Evolutionary conservation across 1,140 invertebrate species (phyloP).

Genomic region (Leptestheria dahalacensis): DNA sequence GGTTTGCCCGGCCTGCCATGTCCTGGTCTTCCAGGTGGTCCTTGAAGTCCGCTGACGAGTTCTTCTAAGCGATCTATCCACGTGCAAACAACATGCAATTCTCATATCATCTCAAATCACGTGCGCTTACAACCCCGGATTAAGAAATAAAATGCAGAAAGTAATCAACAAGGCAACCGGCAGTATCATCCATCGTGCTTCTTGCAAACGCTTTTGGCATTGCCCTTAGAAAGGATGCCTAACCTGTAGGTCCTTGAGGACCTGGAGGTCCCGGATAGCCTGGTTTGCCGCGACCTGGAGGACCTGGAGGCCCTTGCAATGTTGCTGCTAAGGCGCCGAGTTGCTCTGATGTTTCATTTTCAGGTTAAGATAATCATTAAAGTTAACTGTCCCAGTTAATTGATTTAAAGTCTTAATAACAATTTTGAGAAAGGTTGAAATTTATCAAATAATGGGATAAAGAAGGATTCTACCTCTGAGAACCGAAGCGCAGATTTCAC

Average conservation of each 20-base stretch:
- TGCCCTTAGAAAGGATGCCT: not conserved
- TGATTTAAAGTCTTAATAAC: not conserved
- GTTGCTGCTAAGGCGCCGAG: conserved; percentile 40
- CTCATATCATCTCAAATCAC: no score
- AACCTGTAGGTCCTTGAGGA: conserved; percentile 44
- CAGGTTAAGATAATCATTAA: not conserved
- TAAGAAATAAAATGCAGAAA: conserved; percentile 1
- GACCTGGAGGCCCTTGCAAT: conserved; percentile 42
- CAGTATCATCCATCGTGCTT: not conserved
- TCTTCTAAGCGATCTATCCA: conserved; percentile 35
- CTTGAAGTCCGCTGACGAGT: conserved; percentile 36
- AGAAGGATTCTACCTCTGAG: conserved; percentile 32
- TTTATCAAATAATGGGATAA: conserved; percentile 1
- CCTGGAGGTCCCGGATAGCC: conserved; percentile 42
- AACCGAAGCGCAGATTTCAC: conserved; percentile 37
- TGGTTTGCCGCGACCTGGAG: conserved; percentile 39
- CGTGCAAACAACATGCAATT: no score
- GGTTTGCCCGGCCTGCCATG: conserved; percentile 27
- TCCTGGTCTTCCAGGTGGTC: conserved; percentile 34
- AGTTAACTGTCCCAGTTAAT: not conserved
- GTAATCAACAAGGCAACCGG: conserved; percentile 1
- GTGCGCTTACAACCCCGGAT: no score
- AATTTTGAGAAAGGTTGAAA: not conserved
- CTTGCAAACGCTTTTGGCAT: not conserved
- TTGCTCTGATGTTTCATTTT: conserved; percentile 33